Conservation (phyloP, 1,140 invertebrate species). For the Hyles euphorbiae region DNA sequence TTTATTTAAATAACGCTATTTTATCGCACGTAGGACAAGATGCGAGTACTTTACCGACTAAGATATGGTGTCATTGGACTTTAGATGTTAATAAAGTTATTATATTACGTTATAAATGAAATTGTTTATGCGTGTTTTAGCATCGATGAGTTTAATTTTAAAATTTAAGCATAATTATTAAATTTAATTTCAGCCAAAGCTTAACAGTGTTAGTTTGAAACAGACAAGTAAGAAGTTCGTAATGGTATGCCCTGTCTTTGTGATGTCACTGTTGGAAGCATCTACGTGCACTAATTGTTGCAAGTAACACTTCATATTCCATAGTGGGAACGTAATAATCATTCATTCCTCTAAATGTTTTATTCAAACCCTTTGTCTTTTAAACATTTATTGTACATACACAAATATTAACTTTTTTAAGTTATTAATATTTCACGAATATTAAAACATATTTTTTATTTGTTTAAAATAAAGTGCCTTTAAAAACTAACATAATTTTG, state of each 20-base stretch:
- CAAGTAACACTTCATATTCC: no score
- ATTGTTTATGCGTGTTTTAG: slow-evolving; percentile 67
- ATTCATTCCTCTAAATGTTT: no score
- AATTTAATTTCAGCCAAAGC: slow-evolving; percentile 50
- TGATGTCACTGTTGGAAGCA: no score
- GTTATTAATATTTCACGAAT: slow-evolving; percentile 35
- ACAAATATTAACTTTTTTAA: slow-evolving; percentile 4
- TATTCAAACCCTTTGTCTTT: no score
- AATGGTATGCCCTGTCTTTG: no score
- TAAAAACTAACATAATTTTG: slow-evolving; percentile 34
- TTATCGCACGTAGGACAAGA: neutral
- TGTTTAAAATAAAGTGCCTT: slow-evolving; percentile 66
- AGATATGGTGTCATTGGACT: slow-evolving; percentile 18
- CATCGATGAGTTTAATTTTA: slow-evolving; percentile 61
- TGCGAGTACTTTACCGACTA: no score
- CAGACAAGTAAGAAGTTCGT: no score
- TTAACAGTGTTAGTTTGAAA: slow-evolving; percentile 3
- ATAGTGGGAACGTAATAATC: no score
- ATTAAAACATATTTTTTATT: slow-evolving; percentile 39
- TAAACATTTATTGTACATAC: no score
- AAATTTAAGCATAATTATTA: slow-evolving; percentile 35
- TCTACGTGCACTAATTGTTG: no score
- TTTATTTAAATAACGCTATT: neutral
- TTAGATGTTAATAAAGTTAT: slow-evolving; percentile 36
- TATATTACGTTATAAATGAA: slow-evolving; percentile 57